phyloP scores from a whole-genome alignment of 2,797 vertebrate genomes.

The Heliangelus exortis region DNA sequence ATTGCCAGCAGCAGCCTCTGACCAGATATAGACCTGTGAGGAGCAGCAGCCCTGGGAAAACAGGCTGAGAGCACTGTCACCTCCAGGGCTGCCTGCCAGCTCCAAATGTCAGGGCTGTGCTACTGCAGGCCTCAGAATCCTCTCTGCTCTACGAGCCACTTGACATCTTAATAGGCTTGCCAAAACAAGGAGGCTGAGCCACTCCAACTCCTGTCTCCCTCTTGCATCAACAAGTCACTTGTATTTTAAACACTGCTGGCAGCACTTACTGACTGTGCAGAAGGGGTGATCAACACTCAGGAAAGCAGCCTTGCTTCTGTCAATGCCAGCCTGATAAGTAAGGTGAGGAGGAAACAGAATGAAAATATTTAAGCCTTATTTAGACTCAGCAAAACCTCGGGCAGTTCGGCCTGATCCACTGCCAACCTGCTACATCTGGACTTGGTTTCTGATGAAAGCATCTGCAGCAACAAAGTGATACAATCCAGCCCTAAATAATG shows the following conservation, averaged over 20 bases:
- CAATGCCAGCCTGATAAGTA: conserved; percentile 36
- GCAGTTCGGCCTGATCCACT: conserved; percentile 35
- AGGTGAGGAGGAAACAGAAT: conserved; percentile 56
- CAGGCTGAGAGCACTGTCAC: neutral
- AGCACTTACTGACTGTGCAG: conserved; percentile 1
- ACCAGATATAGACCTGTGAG: conserved; percentile 40
- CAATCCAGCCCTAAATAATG: conserved; percentile 52
- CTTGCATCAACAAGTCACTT: conserved; percentile 51
- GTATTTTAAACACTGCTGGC: conserved; percentile 58
- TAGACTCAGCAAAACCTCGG: conserved; percentile 54
- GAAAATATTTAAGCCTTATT: conserved; percentile 72
- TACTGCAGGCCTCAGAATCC: neutral
- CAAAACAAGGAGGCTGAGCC: conserved; percentile 26
- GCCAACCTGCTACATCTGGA: conserved; percentile 46
- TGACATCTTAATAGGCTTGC: conserved; percentile 59
- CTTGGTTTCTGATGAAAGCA: conserved; percentile 53
- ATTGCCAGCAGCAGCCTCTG: neutral
- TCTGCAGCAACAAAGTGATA: conserved; percentile 53
- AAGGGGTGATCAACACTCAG: conserved; percentile 2
- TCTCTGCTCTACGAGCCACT: neutral
- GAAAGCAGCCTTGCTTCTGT: conserved; percentile 47
- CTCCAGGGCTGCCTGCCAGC: conserved; percentile 52
- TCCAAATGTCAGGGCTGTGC: conserved; percentile 40
- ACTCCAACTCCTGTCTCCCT: conserved; percentile 18
- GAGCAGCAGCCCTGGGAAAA: conserved; percentile 7